Evolutionary conservation across 1,140 invertebrate genomes (phyloP).

Genomic region (Scaptomyza montana): DNA sequence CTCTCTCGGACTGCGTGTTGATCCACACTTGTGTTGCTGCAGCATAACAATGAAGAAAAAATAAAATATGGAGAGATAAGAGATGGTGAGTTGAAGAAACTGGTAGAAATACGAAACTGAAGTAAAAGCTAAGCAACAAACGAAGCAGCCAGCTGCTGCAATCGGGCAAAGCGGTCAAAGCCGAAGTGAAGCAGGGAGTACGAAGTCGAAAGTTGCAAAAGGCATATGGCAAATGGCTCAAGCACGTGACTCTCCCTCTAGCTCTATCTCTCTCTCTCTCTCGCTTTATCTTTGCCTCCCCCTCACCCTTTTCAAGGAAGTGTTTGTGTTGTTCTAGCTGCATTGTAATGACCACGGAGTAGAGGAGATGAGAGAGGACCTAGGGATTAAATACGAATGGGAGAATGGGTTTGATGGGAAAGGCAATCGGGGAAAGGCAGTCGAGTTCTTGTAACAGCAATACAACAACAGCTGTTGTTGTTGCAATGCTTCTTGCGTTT

Average conservation of each 20-base stretch:
- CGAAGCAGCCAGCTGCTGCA: slow-evolving; percentile 13
- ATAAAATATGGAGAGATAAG: background rate
- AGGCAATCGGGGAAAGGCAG: slow-evolving; percentile 6
- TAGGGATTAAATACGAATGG: background rate
- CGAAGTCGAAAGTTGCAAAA: slow-evolving; percentile 46
- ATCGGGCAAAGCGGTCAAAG: background rate
- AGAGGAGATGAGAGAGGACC: background rate
- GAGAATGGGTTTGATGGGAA: background rate
- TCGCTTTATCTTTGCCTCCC: too few relatives aligned
- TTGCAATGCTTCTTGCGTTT: slow-evolving; percentile 25
- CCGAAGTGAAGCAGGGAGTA: slow-evolving; percentile 14
- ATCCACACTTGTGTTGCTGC: slow-evolving; percentile 37
- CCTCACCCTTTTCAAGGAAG: background rate
- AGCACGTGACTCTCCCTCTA: slow-evolving; percentile 45
- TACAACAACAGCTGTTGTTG: slow-evolving; percentile 26
- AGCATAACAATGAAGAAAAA: background rate
- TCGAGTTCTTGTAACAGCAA: slow-evolving; percentile 14
- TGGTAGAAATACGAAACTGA: slow-evolving; percentile 14
- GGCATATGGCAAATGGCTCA: slow-evolving; percentile 67
- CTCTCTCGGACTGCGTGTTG: slow-evolving; percentile 6
- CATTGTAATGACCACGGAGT: slow-evolving; percentile 38
- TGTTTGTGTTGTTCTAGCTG: slow-evolving; percentile 11
- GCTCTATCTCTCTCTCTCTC: too few relatives aligned
- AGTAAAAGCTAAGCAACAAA: slow-evolving; percentile 45
- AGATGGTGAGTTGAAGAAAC: slow-evolving; percentile 17